Conservation (phyloP, 2,113 vertebrate genomes). For the Ictalurus furcatus region DNA sequence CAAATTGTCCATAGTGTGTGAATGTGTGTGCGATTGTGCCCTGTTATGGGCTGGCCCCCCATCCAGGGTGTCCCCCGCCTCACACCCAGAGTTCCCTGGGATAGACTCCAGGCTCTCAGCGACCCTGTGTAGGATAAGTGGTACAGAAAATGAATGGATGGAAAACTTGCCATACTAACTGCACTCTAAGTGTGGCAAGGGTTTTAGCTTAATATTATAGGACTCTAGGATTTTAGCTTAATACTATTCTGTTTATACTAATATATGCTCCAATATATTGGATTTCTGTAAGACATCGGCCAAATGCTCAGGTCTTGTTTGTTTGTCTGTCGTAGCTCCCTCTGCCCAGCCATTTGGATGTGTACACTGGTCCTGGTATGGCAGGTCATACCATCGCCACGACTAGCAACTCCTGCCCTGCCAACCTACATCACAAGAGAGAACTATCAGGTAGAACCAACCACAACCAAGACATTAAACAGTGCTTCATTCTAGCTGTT, state of each 20-base stretch:
- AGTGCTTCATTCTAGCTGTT: conserved; percentile 3
- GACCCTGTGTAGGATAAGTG: too few relatives aligned
- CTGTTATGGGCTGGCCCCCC: too few relatives aligned
- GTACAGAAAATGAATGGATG: too few relatives aligned
- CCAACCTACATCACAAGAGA: conserved; percentile 90
- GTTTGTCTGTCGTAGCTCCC: conserved; percentile 79
- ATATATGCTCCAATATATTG: too few relatives aligned
- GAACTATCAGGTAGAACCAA: conserved; percentile 84
- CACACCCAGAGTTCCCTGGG: too few relatives aligned
- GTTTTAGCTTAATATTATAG: too few relatives aligned
- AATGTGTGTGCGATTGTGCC: too few relatives aligned
- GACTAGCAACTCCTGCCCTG: conserved; percentile 97
- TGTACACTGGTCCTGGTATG: conserved; percentile 88
- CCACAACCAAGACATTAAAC: background rate
- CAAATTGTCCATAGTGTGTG: too few relatives aligned
- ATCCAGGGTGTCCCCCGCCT: too few relatives aligned
- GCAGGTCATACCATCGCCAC: conserved; percentile 84
- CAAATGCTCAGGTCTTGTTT: conserved; percentile 3
- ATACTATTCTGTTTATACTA: background rate
- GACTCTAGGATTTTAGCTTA: background rate
- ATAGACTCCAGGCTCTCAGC: too few relatives aligned
- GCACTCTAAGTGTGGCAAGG: background rate
- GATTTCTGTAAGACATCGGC: background rate
- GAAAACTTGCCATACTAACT: background rate
- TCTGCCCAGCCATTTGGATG: conserved; percentile 93